These are phyloP conservation scores for Pimpla rufipes DNA, from an alignment of 2,888 invertebrate species.

Conservation along the genomic window DNA sequence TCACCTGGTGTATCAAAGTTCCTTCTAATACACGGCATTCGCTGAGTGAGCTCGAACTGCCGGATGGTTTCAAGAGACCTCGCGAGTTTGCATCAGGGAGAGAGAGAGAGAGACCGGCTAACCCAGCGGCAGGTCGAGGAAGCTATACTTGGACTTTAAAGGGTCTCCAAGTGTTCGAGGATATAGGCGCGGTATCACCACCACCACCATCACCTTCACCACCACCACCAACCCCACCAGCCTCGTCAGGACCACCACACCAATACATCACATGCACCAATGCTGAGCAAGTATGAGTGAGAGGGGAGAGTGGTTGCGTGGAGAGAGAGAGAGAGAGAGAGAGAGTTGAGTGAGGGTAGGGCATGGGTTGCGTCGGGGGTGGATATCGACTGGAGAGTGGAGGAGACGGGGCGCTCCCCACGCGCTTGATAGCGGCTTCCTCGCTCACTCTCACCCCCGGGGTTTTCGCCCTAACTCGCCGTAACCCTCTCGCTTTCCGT, in stretches of 20 bases:
- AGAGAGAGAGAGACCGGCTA: too few relatives aligned
- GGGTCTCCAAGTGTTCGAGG: constrained; percentile 30
- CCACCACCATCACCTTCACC: constrained; percentile 8
- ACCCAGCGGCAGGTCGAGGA: constrained; percentile 34
- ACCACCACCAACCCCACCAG: constrained; percentile 27
- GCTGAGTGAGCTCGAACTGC: constrained; percentile 21
- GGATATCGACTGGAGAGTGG: constrained; percentile 75
- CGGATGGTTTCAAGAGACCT: neutral
- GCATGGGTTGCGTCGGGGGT: constrained; percentile 71
- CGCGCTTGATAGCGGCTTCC: constrained; percentile 64
- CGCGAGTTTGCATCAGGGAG: neutral
- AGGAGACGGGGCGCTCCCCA: constrained; percentile 69
- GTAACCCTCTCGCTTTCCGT: constrained; percentile 45
- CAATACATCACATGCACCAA: constrained; percentile 24
- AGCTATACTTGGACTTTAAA: constrained; percentile 47
- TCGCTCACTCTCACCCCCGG: constrained; percentile 53
- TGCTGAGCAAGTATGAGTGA: constrained; percentile 38
- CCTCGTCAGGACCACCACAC: constrained; percentile 16
- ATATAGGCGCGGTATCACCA: constrained; percentile 31
- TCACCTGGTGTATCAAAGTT: neutral
- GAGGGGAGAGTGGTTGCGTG: constrained; percentile 64
- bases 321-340: too few relatives aligned
- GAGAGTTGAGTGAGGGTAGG: constrained; percentile 70
- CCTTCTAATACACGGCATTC: constrained; percentile 20
- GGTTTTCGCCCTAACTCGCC: constrained; percentile 39